Conservation (phyloP, 23 tunicate genomes). For the Pegea sp. region DNA sequence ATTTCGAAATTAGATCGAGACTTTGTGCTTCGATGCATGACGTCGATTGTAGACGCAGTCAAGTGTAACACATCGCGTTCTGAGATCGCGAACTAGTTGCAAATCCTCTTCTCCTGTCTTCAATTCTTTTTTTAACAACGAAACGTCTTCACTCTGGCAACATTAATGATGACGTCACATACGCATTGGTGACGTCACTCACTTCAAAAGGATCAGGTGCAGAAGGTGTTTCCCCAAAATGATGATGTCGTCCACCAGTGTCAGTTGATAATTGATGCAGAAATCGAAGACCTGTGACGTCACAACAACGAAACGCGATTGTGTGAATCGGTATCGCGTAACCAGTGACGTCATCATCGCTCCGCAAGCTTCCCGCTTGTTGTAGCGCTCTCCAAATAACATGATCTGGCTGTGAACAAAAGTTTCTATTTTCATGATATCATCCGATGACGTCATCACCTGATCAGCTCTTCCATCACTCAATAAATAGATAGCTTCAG, state of each 20-base stretch:
- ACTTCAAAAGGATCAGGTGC: constrained; percentile 53
- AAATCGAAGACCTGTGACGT: constrained; percentile 50
- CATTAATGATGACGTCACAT: not conserved
- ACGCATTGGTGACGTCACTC: too few species aligned
- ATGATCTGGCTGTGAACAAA: constrained; percentile 7
- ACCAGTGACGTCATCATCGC: too few species aligned
- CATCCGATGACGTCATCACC: constrained; percentile 5
- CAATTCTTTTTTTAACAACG: constrained; percentile 51
- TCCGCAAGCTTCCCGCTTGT: too few species aligned
- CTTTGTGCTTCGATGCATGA: too few species aligned
- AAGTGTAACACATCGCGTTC: constrained; percentile 72
- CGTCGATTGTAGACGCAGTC: constrained; percentile 91
- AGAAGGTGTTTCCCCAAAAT: constrained; percentile 37
- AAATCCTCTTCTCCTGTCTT: constrained; percentile 42
- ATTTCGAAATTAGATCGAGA: too few species aligned
- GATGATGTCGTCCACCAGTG: constrained; percentile 89
- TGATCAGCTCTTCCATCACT: constrained; percentile 93
- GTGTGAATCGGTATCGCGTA: constrained; percentile 89
- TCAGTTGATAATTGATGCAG: constrained; percentile 67
- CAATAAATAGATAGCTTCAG: constrained; percentile 73
- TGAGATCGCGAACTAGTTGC: constrained; percentile 51
- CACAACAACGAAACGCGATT: constrained; percentile 75
- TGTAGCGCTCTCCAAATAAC: constrained; percentile 50
- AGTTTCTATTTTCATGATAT: not conserved
- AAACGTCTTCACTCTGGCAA: constrained; percentile 76